Evolutionary conservation across 2,113 vertebrate genomes (phyloP), one percentile per base, ranked within the genome.

Genomic region (Chloropsis hardwickii): DNA sequence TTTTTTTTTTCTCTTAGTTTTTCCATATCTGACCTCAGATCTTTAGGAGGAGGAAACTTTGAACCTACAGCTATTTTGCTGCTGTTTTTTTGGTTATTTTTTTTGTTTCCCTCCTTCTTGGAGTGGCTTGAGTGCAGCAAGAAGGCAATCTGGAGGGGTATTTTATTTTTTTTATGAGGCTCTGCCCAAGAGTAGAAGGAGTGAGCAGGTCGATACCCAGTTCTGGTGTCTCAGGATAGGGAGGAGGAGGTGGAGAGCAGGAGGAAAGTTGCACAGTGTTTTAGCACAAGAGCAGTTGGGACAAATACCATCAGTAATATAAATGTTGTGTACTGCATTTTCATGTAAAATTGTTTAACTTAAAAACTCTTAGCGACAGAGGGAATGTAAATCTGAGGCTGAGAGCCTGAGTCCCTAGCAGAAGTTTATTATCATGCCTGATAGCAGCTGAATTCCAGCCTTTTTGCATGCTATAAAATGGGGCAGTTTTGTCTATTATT

Each of bases 381-480:
- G 88, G 90, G 94, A 98, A 97, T 97, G 95, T 98, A 98, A 98
- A 98, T 97, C 79, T 88, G 69, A 93, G 77, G 45, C 88, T 88
- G 85, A 95, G 85, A 91, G 77, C 85, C 89, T 96, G 90, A 97
- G 95, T 98, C 95, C 96, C 90, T 54, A 76, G 94, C 91, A 98
- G 69, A 97, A 97, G 96, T 97, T 98, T 98, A 97, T 97, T 97
- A 97, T 96, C 97, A 89, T 97, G 86, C 86, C 78, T 90, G 93
- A 97, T 97, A 97, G 97, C 77, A 94, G 95, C 86, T 90, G 91
- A 97, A 98, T 97, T 98, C 96, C 94, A 96, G 91, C 78, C 93
- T 96, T 94, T 76, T 95, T 69, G 76, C 35, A 6, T 94, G 93
- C 85, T 95, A 50, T 97, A 97, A 97, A 97, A 94, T 48, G 80